Base-by-base conservation (phyloP, 1,140 invertebrate species). In the Pachyrhynchus sulphureomaculatus region DNA sequence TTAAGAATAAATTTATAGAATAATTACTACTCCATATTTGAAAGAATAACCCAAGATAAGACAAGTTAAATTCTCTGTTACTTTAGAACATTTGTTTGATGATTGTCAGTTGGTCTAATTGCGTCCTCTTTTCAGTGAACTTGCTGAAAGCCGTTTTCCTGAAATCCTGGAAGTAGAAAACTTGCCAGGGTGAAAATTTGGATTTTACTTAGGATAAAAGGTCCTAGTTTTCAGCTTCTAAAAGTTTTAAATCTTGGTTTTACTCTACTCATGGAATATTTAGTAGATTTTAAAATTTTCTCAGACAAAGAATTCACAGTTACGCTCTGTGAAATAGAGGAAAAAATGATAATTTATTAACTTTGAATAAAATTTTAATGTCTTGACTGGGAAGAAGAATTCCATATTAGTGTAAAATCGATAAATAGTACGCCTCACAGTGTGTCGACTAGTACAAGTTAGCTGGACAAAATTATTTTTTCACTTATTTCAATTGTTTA, bases 91-190 rank as follows among this genome's bases (percentile, higher is more conserved):
- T 48, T 33, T 29, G 45, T 48, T 15, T 33, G 26, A 26, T n/a
- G 26, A 48, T 33, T 48, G 45, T 33, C 45, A 48, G 45, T 3
- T 48, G 45, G 45, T 20, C 45, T 48, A 48, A 48, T 48, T 48
- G 26, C 45, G 26, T 29, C 24, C 24, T 33, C 45, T 48, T 48
- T 48, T 48, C 45, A 32, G 23, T 5, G 26, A 29, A 32, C 26
- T 32, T 13, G 45, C 12, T 29, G 23, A 48, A 48, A 48, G 24
- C 15, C 10, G 21, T n/a, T 21, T 44, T n/a, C 4, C 18, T 44
- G 41, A 23, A 23, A 44, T 44, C 4, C 21, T 21, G 41, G 21
- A 44, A 44, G 18, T 21, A 13, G 41, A 8, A 44, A 20, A 44
- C 42, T 45, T 20, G 18, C 26, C 12, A 29, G 23, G 42, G 42